Percentiles rank a stretch among this genome's conserved stretches.
phyloP scores from a whole-genome alignment of 2,888 invertebrate genomes.

The Tenthredo scrophulariae region DNA sequence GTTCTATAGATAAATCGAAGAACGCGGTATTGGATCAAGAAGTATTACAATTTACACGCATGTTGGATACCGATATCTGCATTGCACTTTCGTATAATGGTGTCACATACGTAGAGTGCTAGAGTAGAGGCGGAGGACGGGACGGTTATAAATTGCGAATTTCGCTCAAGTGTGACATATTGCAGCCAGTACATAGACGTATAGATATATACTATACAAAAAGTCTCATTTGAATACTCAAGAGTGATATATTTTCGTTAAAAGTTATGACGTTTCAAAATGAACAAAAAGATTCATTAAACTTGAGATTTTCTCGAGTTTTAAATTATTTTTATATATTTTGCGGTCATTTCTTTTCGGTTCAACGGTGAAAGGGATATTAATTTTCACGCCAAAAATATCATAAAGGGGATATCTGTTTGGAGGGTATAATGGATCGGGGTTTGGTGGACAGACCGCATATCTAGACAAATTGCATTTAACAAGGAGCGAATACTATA shows the following conservation, averaged over 20 bases:
- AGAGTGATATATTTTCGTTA: neutral
- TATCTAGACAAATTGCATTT: slow-evolving; percentile 17
- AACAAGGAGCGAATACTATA: neutral
- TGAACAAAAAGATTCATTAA: neutral
- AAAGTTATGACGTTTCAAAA: neutral
- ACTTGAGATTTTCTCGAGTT: neutral
- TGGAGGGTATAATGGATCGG: neutral
- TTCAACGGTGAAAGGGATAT: neutral
- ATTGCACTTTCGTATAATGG: neutral
- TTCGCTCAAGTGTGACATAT: slow-evolving; percentile 23
- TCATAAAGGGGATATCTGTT: neutral
- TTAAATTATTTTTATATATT: neutral
- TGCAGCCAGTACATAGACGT: neutral
- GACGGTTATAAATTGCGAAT: slow-evolving; percentile 28
- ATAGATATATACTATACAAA: neutral
- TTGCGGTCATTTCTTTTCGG: neutral
- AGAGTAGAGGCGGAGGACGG: neutral
- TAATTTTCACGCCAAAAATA: neutral
- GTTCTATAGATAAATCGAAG: neutral
- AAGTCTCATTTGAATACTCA: neutral
- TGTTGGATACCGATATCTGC: neutral
- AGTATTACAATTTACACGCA: neutral
- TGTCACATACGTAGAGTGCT: neutral
- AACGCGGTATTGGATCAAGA: slow-evolving; percentile 9
- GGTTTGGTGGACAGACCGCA: neutral